Conservation (phyloP, 2,888 invertebrate genomes). For the Pimpla rufipes region DNA sequence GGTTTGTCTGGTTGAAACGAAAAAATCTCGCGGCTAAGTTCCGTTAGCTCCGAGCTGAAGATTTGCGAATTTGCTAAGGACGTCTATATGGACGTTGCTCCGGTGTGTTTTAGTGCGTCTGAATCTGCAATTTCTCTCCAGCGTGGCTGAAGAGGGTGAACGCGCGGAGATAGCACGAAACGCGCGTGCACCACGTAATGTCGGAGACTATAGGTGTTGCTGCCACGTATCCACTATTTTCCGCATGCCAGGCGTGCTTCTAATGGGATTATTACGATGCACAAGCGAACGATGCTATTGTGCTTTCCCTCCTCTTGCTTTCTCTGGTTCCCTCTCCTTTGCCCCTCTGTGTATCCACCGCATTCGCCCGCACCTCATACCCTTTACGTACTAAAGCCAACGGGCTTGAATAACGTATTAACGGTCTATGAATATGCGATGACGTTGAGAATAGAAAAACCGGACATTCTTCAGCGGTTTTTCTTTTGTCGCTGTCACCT, state of each 20-base stretch:
- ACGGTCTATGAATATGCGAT: constrained; percentile 79
- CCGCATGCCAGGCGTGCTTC: constrained; percentile 63
- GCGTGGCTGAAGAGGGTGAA: constrained; percentile 11
- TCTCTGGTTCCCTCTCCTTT: constrained; percentile 65
- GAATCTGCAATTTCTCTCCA: constrained; percentile 26
- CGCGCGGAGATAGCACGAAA: constrained; percentile 27
- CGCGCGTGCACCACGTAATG: constrained; percentile 27
- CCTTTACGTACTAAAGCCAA: constrained; percentile 80
- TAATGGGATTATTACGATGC: constrained; percentile 76
- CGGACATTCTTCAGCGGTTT: constrained; percentile 46
- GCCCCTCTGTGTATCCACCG: constrained; percentile 21
- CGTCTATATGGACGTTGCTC: neutral
- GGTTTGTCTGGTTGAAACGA: neutral
- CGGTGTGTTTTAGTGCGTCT: constrained; percentile 3
- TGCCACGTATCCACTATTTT: constrained; percentile 65
- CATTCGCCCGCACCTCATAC: constrained; percentile 53
- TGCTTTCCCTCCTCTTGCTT: constrained; percentile 38
- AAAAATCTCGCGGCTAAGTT: neutral
- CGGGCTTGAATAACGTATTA: constrained; percentile 76
- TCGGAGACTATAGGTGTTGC: constrained; percentile 21
- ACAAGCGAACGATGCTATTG: constrained; percentile 65
- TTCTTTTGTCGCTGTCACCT: constrained; percentile 15
- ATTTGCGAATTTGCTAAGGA: constrained; percentile 4
- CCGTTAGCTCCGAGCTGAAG: neutral
- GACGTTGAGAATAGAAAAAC: constrained; percentile 75